Evolutionary conservation across 2,113 vertebrate species (phyloP).

Genomic region (Dissostichus mawsoni): DNA sequence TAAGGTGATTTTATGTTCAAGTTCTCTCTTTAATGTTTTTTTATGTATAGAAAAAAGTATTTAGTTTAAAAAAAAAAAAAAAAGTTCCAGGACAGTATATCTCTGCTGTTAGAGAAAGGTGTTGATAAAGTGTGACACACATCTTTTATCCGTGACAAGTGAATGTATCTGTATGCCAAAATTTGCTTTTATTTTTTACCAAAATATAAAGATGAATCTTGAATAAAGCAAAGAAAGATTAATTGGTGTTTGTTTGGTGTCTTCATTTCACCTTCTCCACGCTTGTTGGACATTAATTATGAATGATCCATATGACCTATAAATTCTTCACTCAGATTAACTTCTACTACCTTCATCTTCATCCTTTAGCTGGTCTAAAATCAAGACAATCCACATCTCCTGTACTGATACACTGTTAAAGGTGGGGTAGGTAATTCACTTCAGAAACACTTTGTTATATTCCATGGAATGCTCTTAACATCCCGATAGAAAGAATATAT

Average conservation of each 20-base stretch:
- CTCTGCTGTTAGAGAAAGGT: slow-evolving; percentile 56
- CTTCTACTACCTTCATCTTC: not conserved
- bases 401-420: not conserved
- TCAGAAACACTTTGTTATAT: no score
- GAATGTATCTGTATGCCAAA: slow-evolving; percentile 93
- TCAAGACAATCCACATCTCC: not conserved
- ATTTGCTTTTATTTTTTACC: slow-evolving; percentile 78
- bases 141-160: slow-evolving; percentile 86
- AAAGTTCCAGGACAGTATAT: slow-evolving; percentile 55
- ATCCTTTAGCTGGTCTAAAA: not conserved
- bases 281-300: not conserved
- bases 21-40: slow-evolving; percentile 41
- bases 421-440: no score
- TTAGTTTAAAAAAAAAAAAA: slow-evolving; percentile 40
- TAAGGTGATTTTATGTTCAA: slow-evolving; percentile 57
- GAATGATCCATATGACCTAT: not conserved
- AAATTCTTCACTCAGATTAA: not conserved
- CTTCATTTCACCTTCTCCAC: not conserved
- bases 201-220: slow-evolving; percentile 64
- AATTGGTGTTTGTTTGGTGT: slow-evolving; percentile 1
- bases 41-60: slow-evolving; percentile 59
- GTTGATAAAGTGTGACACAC: slow-evolving; percentile 72
- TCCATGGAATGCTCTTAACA: no score
- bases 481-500: no score
- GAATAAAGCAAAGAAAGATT: slow-evolving; percentile 72